phyloP scores from a whole-genome alignment of 2,888 invertebrate genomes.

The Volucella inflata region DNA sequence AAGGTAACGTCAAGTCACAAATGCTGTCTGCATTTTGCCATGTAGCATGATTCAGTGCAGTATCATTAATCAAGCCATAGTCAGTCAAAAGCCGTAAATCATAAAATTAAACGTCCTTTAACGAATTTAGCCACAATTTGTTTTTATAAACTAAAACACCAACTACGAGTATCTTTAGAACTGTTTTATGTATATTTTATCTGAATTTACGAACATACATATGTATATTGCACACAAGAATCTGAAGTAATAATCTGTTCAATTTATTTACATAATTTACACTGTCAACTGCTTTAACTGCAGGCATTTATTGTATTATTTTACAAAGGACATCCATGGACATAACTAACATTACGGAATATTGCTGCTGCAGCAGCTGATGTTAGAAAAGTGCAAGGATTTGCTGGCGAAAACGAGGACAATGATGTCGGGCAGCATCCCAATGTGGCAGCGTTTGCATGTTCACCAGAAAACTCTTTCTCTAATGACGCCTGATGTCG shows the following conservation, averaged over 20 bases:
- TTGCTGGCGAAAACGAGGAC: conserved; percentile 81
- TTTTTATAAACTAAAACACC: too few species aligned
- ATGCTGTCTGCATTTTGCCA: too few species aligned
- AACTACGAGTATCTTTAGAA: conserved; percentile 10
- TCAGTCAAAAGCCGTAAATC: too few species aligned
- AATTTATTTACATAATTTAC: conserved; percentile 62
- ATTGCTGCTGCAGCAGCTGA: conserved; percentile 88
- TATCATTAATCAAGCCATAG: too few species aligned
- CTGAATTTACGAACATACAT: conserved; percentile 47
- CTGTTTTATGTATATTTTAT: conserved; percentile 33
- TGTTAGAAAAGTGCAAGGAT: conserved; percentile 87
- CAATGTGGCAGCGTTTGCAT: conserved; percentile 78
- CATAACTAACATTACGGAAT: conserved; percentile 90
- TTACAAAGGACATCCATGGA: conserved; percentile 89
- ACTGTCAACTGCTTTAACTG: conserved; percentile 31
- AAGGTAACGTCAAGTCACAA: too few species aligned
- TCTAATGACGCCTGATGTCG: conserved; percentile 92
- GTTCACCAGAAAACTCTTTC: conserved; percentile 86
- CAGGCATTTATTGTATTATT: conserved; percentile 3
- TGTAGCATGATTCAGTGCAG: too few species aligned
- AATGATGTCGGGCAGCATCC: conserved; percentile 83
- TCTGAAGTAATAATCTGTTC: conserved; percentile 39
- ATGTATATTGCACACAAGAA: conserved; percentile 70
- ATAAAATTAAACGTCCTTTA: too few species aligned
- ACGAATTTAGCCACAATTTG: too few species aligned